Conservation (phyloP, 2,888 invertebrate genomes). For the Amblyjoppa fuscipennis region DNA sequence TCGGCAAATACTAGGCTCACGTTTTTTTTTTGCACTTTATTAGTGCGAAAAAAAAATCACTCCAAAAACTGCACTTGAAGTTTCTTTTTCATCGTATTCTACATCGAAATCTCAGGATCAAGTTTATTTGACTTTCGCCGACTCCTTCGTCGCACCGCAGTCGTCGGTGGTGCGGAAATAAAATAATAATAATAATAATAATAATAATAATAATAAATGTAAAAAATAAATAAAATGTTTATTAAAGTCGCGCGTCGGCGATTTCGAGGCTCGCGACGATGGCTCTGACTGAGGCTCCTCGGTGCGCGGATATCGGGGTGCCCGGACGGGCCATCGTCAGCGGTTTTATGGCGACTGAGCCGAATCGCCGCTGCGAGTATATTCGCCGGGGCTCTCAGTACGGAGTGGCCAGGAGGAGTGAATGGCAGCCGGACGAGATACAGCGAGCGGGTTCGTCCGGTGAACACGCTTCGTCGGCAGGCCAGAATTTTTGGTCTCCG, state of each 20-base stretch:
- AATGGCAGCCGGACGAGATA: conserved; percentile 63
- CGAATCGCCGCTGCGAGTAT: conserved; percentile 72
- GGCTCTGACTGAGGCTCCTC: conserved; percentile 10
- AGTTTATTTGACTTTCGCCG: background rate
- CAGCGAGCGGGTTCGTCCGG: conserved; percentile 42
- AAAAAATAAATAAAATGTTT: background rate
- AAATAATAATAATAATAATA: no score
- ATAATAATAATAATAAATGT: background rate
- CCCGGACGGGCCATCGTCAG: conserved; percentile 73
- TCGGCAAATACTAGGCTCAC: background rate
- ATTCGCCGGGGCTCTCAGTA: conserved; percentile 52
- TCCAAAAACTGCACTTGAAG: background rate
- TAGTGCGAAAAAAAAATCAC: background rate
- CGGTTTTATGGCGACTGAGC: conserved; percentile 77
- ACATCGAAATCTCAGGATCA: background rate
- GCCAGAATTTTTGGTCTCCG: conserved; percentile 33
- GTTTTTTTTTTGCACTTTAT: background rate
- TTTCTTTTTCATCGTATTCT: background rate
- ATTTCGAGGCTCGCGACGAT: conserved; percentile 14
- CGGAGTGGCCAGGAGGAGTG: conserved; percentile 56
- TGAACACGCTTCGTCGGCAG: conserved; percentile 36
- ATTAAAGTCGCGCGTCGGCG: conserved; percentile 30
- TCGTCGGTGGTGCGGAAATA: background rate
- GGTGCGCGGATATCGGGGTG: conserved; percentile 35
- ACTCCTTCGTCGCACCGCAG: background rate